Conservation (phyloP, 1,140 invertebrate genomes). For the Chlorops oryzae region DNA sequence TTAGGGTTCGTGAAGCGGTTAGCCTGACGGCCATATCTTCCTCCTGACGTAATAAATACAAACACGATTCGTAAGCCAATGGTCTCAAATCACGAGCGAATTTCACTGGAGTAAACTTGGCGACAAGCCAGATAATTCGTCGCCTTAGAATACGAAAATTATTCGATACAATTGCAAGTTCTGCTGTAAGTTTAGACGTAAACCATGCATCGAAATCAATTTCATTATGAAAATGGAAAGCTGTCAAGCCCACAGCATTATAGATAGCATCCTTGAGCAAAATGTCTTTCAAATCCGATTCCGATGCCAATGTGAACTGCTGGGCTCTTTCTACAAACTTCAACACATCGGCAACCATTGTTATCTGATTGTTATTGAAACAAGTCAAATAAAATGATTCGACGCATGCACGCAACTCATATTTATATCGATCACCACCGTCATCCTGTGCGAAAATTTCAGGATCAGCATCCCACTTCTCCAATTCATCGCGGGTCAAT, state of each 20-base stretch:
- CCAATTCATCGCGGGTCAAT: conserved; percentile 74
- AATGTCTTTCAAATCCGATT: conserved; percentile 66
- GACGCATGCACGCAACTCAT: conserved; percentile 80
- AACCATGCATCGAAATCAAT: conserved; percentile 93
- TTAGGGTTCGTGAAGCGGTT: conserved; percentile 67
- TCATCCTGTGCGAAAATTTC: conserved; percentile 85
- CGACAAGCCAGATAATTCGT: conserved; percentile 81
- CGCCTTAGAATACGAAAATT: conserved; percentile 85
- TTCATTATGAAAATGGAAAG: conserved; percentile 89
- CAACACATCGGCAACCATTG: conserved; percentile 68
- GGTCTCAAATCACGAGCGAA: conserved; percentile 72
- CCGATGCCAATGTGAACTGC: conserved; percentile 56
- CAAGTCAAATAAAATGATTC: conserved; percentile 78
- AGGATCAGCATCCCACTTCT: conserved; percentile 84
- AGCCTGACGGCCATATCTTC: conserved; percentile 81
- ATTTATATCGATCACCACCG: conserved; percentile 86
- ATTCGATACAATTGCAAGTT: conserved; percentile 72
- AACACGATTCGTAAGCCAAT: conserved; percentile 70
- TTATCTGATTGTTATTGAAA: conserved; percentile 70
- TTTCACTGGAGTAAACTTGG: conserved; percentile 81
- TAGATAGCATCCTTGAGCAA: conserved; percentile 92
- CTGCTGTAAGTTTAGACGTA: conserved; percentile 69
- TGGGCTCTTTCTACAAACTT: conserved; percentile 61
- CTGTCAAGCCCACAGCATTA: conserved; percentile 82
- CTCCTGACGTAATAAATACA: conserved; percentile 62